phyloP scores from a whole-genome alignment of 2,113 vertebrate species.

The Silurus asotus region DNA sequence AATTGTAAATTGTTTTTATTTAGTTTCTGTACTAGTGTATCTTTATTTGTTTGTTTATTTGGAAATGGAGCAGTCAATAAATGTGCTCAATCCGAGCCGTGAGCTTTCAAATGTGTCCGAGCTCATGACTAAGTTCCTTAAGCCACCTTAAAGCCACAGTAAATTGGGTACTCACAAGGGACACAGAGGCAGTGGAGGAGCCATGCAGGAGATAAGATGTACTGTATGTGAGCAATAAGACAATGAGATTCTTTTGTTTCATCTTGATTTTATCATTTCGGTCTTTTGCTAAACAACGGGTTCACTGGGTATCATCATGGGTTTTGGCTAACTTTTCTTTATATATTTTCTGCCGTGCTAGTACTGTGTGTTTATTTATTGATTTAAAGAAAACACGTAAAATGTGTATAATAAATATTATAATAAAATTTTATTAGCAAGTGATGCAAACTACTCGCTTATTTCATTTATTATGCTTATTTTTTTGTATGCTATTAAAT shows the following conservation, averaged over 20 bases:
- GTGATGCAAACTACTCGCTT: background rate
- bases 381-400: background rate
- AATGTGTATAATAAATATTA: background rate
- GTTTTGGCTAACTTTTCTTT: background rate
- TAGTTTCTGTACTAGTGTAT: background rate
- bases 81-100: slow-evolving; percentile 86
- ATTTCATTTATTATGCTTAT: background rate
- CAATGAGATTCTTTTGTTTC: background rate
- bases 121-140: slow-evolving; percentile 87
- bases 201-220: slow-evolving; percentile 81
- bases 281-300: background rate
- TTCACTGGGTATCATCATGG: background rate
- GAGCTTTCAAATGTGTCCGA: slow-evolving; percentile 86
- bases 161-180: slow-evolving; percentile 76
- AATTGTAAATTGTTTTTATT: too few relatives aligned
- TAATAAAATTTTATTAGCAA: background rate
- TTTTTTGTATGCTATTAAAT: background rate
- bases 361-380: background rate
- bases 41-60: slow-evolving; percentile 49
- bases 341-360: background rate
- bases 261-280: background rate
- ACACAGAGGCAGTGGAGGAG: slow-evolving; percentile 74
- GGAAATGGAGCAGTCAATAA: slow-evolving; percentile 92
- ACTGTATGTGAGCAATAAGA: background rate
- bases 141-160: slow-evolving; percentile 82